A percentile compares a stretch with the other conserved stretches of the same genome.
Conservation (phyloP, 2,113 vertebrate species). For the Anolis sagrei region DNA sequence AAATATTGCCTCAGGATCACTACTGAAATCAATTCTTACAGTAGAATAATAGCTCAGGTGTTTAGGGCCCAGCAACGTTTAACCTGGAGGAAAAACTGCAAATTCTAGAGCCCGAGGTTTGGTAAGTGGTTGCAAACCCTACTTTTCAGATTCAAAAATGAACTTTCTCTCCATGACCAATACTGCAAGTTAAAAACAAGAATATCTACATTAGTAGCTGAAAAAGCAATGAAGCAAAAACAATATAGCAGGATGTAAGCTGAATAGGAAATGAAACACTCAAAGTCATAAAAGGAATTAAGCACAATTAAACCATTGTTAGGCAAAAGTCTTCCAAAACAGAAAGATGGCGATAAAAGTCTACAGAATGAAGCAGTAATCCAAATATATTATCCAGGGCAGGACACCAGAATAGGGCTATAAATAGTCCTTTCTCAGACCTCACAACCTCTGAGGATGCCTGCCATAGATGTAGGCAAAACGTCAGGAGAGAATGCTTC, state of each 20-base stretch:
- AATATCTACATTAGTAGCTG: not conserved
- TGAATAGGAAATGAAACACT: not conserved
- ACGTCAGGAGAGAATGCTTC: too few relatives aligned
- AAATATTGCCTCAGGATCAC: not conserved
- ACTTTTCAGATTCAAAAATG: not conserved
- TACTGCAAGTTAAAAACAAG: not conserved
- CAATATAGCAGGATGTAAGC: not conserved
- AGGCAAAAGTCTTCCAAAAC: not conserved
- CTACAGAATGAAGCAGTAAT: not conserved
- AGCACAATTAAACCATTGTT: not conserved
- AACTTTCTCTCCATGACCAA: not conserved
- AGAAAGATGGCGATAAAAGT: not conserved
- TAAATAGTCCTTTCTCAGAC: too few relatives aligned
- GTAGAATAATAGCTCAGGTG: not conserved
- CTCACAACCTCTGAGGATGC: too few relatives aligned
- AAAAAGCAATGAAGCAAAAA: not conserved
- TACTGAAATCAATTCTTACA: not conserved
- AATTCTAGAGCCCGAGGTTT: not conserved
- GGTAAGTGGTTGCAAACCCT: not conserved
- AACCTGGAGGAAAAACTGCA: not conserved
- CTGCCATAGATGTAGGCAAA: too few relatives aligned
- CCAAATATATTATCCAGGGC: not conserved
- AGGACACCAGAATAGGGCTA: not conserved
- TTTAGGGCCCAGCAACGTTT: not conserved
- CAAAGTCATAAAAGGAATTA: not conserved